Percentiles rank a stretch among this genome's conserved stretches.
These are phyloP conservation scores for Drosophila anomelani DNA, from an alignment of 2,888 invertebrate species.

Conservation along the genomic window DNA sequence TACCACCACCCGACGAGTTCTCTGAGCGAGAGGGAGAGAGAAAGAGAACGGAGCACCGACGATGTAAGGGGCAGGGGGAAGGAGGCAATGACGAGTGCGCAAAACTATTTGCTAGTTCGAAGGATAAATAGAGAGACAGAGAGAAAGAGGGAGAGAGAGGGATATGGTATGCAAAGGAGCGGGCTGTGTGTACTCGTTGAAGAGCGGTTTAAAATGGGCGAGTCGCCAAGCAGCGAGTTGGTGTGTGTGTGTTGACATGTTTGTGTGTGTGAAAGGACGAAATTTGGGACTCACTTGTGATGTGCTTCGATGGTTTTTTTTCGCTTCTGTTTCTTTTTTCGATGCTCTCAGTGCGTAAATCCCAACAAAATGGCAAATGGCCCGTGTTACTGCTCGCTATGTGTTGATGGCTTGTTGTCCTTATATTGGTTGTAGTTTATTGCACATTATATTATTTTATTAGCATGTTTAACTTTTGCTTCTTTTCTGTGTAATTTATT, in stretches of 20 bases:
- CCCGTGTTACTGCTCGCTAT: constrained; percentile 29
- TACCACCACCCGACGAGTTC: constrained; percentile 66
- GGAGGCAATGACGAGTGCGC: constrained; percentile 67
- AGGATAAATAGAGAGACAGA: constrained; percentile 37
- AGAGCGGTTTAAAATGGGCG: constrained; percentile 43
- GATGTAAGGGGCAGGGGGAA: constrained; percentile 38
- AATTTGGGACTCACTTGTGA: constrained; percentile 74
- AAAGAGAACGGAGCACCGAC: constrained; percentile 18
- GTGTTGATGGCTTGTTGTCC: constrained; percentile 18
- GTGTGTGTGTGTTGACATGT: constrained; percentile 47
- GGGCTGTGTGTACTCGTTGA: constrained; percentile 32
- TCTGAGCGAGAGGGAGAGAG: constrained; percentile 31
- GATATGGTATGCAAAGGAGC: constrained; percentile 34
- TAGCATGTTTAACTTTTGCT: constrained; percentile 22
- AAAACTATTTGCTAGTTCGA: constrained; percentile 52
- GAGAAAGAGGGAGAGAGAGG: constrained; percentile 11
- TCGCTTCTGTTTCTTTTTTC: constrained; percentile 35
- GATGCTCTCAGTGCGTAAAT: constrained; percentile 36
- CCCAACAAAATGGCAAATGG: constrained; percentile 40
- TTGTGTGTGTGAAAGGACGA: constrained; percentile 56
- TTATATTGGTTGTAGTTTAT: constrained; percentile 56
- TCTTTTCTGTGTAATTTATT: constrained; percentile 19
- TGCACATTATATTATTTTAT: constrained; percentile 63
- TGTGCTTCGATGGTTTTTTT: constrained; percentile 59
- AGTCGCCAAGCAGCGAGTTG: constrained; percentile 65